Conservation (phyloP, 2,888 invertebrate genomes). For the Ommatoiulus sabulosus region DNA sequence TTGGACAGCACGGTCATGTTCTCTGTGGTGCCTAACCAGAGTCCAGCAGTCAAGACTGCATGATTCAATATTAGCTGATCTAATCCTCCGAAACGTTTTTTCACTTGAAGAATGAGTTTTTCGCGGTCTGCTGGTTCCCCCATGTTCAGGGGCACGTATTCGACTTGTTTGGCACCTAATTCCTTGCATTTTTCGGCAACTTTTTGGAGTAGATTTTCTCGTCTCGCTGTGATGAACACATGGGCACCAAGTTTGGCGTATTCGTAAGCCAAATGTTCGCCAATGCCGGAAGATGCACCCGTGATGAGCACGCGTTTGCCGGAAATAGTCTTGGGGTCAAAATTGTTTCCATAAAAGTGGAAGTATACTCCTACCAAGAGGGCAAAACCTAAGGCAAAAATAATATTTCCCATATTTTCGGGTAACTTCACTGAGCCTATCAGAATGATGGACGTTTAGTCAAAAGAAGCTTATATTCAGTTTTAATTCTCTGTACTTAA, state of each 20-base stretch:
- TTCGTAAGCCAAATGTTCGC: background rate
- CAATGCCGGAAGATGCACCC: background rate
- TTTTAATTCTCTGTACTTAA: background rate
- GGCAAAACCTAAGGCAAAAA: background rate
- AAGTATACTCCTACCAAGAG: background rate
- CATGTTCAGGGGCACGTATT: background rate
- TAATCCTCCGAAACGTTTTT: background rate
- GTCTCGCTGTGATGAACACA: background rate
- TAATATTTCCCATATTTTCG: background rate
- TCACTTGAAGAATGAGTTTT: background rate
- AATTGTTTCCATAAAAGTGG: background rate
- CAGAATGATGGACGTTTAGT: background rate
- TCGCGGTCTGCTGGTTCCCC: background rate
- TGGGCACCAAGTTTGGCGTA: background rate
- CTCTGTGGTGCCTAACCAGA: background rate
- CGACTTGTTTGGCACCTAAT: background rate
- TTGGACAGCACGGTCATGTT: background rate
- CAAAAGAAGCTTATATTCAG: background rate
- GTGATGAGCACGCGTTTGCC: slow-evolving; percentile 2
- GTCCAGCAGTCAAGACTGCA: background rate
- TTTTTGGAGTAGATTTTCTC: background rate
- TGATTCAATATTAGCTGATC: background rate
- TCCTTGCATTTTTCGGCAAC: background rate
- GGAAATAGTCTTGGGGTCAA: background rate
- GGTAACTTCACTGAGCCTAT: background rate